Conservation (phyloP, 2,113 vertebrate species). For the Brachyhypopomus gauderio region DNA sequence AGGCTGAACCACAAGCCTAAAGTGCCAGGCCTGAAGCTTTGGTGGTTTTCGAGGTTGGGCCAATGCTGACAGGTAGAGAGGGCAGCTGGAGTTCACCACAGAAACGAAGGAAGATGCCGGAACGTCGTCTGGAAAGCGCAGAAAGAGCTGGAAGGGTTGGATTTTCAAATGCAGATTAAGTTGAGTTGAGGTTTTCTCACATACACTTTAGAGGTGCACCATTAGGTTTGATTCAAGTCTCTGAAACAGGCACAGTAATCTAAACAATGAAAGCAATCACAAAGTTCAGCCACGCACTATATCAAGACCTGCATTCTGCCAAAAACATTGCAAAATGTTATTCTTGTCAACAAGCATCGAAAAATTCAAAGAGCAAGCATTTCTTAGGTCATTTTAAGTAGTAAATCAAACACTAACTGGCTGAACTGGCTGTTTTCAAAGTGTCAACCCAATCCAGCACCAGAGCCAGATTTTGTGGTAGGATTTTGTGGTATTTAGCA, state of each 20-base stretch:
- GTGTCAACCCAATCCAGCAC: background rate
- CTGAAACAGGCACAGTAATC: no score
- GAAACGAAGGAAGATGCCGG: background rate
- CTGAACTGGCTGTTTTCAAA: background rate
- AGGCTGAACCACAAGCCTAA: background rate
- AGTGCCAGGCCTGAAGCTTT: constrained; percentile 7
- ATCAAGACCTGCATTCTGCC: no score
- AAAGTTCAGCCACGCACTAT: no score
- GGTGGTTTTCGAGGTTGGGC: constrained; percentile 39
- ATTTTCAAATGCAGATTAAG: background rate
- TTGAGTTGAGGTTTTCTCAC: no score
- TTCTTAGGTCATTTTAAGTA: background rate
- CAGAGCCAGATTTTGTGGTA: background rate
- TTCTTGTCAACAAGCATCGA: no score
- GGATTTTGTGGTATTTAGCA: background rate
- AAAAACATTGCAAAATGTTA: no score
- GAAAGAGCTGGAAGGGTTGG: background rate
- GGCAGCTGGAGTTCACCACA: constrained; percentile 12
- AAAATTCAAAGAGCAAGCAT: no score
- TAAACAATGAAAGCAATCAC: no score
- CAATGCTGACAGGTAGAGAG: constrained; percentile 30
- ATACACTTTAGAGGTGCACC: no score
- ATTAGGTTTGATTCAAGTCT: no score
- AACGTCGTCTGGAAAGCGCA: background rate
- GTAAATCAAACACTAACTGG: background rate